These are phyloP conservation scores for Seira musarum DNA, from an alignment of 2,888 invertebrate species.

Conservation along the genomic window DNA sequence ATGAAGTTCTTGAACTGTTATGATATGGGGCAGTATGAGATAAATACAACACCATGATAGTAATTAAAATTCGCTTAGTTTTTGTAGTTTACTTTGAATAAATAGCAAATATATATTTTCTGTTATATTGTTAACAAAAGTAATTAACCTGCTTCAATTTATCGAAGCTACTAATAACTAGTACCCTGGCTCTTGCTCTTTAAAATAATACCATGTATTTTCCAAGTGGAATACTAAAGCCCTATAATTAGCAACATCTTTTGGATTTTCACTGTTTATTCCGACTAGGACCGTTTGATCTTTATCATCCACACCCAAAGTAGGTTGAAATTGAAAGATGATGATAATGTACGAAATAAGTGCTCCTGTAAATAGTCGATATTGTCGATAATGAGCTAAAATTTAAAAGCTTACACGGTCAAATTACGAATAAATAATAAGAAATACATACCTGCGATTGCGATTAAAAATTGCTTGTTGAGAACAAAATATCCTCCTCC, in stretches of 20 bases:
- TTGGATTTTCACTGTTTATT: not conserved
- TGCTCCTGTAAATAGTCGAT: conserved; percentile 52
- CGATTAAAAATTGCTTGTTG: conserved; percentile 54
- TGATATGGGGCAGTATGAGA: too few relatives aligned
- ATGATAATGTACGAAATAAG: conserved; percentile 67
- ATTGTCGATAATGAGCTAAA: too few relatives aligned
- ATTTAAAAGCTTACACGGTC: too few relatives aligned
- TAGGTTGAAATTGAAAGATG: conserved; percentile 65
- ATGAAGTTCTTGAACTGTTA: too few relatives aligned
- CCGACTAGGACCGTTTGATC: conserved; percentile 29
- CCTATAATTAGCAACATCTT: not conserved
- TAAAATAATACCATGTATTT: conserved; percentile 32
- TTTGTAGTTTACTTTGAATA: too few relatives aligned
- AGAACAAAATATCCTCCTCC: conserved; percentile 59
- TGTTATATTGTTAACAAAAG: too few relatives aligned
- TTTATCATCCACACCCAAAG: conserved; percentile 43
- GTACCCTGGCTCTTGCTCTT: conserved; percentile 17
- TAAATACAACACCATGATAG: too few relatives aligned
- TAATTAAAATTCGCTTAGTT: too few relatives aligned
- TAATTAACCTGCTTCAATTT: too few relatives aligned
- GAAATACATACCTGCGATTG: conserved; percentile 43
- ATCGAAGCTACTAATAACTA: too few relatives aligned
- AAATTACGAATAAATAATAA: conserved; percentile 1
- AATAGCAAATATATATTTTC: too few relatives aligned
- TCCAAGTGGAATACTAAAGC: conserved; percentile 45